These are phyloP conservation scores for Sturnira hondurensis DNA, from an alignment of 2,113 vertebrate genomes.

Conservation along the genomic window DNA sequence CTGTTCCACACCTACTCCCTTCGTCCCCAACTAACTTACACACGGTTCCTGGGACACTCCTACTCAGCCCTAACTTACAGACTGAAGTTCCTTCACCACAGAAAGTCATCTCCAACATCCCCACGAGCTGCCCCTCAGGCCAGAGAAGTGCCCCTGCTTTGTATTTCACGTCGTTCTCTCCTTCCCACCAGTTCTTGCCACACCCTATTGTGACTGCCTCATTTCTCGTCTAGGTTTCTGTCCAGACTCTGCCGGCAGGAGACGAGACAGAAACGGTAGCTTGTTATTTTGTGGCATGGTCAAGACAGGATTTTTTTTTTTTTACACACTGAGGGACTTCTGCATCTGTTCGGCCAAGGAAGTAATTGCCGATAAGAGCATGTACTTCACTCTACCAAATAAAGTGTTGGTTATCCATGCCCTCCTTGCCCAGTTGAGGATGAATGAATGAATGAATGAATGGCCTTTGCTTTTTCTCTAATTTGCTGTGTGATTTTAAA, in stretches of 20 bases:
- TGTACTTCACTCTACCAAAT: background rate
- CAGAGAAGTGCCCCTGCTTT: background rate
- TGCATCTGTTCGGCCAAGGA: background rate
- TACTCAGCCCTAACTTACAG: background rate
- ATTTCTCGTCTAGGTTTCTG: background rate
- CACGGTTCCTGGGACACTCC: background rate
- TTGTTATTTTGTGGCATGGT: background rate
- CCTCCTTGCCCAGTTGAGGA: background rate
- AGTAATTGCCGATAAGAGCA: background rate
- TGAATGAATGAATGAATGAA: background rate
- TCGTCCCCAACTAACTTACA: background rate
- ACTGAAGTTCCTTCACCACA: background rate
- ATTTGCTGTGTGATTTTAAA: background rate
- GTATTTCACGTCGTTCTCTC: background rate
- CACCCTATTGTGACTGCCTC: background rate
- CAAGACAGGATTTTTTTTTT: background rate
- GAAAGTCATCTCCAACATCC: background rate
- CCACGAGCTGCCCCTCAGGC: background rate
- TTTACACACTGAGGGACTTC: background rate
- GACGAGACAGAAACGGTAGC: background rate
- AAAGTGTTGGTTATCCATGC: background rate
- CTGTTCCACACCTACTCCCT: background rate
- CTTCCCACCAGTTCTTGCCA: background rate
- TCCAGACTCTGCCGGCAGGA: background rate
- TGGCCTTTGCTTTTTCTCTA: background rate